Base-by-base conservation (phyloP, 2,888 invertebrate species). In the Caenorhabditis wallacei region DNA sequence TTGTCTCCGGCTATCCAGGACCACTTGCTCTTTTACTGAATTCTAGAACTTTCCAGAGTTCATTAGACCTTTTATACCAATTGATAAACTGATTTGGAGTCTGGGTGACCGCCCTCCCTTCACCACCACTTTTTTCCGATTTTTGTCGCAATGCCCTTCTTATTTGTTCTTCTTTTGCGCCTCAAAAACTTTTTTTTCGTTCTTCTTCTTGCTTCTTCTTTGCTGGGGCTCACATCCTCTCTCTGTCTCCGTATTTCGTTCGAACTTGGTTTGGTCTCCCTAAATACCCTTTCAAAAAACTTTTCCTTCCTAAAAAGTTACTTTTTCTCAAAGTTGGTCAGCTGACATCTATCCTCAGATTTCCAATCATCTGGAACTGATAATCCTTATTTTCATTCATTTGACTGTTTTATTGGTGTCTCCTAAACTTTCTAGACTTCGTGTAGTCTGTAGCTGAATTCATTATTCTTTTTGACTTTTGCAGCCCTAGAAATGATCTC, bases 81-180 rank as follows among this genome's bases (percentile, higher is more conserved):
- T 53, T 53, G 51, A 37, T 59, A 8, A 18, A 61, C 46, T 51
- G 53, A 48, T 48, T 20, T 16, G 40, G 57, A 11, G 35, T n/a
- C 26, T 8, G 43, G 26, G 24, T 13, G 20, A 13, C 40, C 40
- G 40, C 46, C 35, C 51, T 24, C 35, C 57, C 11, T 24, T 51
- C 40, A 10, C 40, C 40, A 40, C 20, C 54, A 22, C n/a, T 51
- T 51, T 57, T 51, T 51, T 51, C 57, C 51, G 61, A 59, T 51
- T 71, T 71, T 71, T 61, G 72, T 74, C 72, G 43, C 63, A 51
- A 43, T 76, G 75, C 75, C 59, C 68, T 76, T 76, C 66, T 59
- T 76, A 68, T 76, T 76, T 76, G 75, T 76, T 76, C 75, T 76
- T 76, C 75, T 76, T 59, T 76, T 76, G 68, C 68, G 75, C 75